These are phyloP conservation scores for Myopa testacea DNA, from an alignment of 2,888 invertebrate genomes.

Conservation along the genomic window DNA sequence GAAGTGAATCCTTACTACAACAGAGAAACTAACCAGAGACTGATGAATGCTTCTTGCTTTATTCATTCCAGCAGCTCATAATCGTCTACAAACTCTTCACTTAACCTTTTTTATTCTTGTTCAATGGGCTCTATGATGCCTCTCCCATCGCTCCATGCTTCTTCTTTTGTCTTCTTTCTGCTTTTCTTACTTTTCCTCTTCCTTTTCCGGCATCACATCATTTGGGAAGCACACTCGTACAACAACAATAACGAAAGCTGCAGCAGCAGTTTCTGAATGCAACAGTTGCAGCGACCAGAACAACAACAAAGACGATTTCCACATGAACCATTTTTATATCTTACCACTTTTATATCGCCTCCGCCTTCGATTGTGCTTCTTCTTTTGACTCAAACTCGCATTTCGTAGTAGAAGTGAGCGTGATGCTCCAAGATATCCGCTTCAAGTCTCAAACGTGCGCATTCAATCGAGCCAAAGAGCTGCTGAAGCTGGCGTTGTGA, in stretches of 20 bases:
- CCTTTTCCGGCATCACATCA: slow-evolving; percentile 18
- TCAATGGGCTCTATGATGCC: background rate
- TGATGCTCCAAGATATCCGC: slow-evolving; percentile 34
- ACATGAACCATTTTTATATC: too few relatives aligned
- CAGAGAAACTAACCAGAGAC: background rate
- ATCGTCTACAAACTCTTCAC: background rate
- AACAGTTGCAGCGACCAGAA: slow-evolving; percentile 2
- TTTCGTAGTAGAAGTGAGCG: background rate
- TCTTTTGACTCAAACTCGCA: background rate
- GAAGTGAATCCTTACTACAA: background rate
- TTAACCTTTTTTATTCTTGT: too few relatives aligned
- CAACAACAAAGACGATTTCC: background rate
- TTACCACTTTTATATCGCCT: slow-evolving; percentile 5
- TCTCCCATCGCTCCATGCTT: background rate
- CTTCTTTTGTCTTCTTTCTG: background rate
- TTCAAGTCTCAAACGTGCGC: slow-evolving; percentile 25
- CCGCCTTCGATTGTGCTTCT: background rate
- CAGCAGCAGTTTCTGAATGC: background rate
- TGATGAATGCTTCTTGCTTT: background rate
- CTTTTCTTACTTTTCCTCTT: background rate
- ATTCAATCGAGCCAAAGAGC: slow-evolving; percentile 21
- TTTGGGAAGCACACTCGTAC: background rate
- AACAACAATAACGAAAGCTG: background rate
- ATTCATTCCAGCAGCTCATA: background rate
- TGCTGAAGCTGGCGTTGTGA: background rate